phyloP scores from a whole-genome alignment of 1,140 invertebrate genomes.

The Episyrphus balteatus region DNA sequence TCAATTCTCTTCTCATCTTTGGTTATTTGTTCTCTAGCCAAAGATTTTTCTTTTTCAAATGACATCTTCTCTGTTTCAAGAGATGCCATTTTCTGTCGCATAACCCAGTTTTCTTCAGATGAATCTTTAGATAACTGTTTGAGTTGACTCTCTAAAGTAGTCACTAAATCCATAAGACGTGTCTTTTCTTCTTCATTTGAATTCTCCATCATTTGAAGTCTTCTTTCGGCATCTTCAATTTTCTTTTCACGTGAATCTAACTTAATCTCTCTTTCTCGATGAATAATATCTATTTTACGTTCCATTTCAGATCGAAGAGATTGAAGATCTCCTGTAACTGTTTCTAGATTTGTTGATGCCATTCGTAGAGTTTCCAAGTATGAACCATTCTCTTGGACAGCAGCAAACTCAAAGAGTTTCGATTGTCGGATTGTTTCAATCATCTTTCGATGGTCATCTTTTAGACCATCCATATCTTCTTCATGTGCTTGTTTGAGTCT shows the following conservation, averaged over 20 bases:
- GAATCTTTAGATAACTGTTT: conserved; percentile 31
- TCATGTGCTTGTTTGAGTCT: conserved; percentile 33
- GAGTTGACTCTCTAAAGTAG: conserved; percentile 38
- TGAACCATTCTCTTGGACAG: conserved; percentile 32
- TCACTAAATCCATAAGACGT: conserved; percentile 38
- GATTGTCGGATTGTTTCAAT: conserved; percentile 38
- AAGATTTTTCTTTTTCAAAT: conserved; percentile 38
- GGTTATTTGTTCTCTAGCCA: conserved; percentile 25
- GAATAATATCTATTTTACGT: conserved; percentile 23
- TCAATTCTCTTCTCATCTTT: conserved; percentile 30
- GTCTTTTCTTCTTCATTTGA: conserved; percentile 37
- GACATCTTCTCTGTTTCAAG: conserved; percentile 29
- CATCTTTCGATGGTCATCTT: conserved; percentile 30
- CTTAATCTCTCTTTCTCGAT: conserved; percentile 31
- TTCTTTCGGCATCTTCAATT: conserved; percentile 28
- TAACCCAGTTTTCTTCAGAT: conserved; percentile 37
- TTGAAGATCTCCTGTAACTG: conserved; percentile 14
- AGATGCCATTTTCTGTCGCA: conserved; percentile 33
- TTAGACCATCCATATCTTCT: conserved; percentile 30
- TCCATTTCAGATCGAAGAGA: conserved; percentile 28
- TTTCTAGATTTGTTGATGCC: conserved; percentile 33
- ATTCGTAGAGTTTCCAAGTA: conserved; percentile 36
- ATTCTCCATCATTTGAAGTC: conserved; percentile 36
- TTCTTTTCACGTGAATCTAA: conserved; percentile 33
- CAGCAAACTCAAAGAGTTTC: conserved; percentile 31